Base-by-base conservation (phyloP, 2,113 vertebrate genomes). In the Physeter macrocephalus region DNA sequence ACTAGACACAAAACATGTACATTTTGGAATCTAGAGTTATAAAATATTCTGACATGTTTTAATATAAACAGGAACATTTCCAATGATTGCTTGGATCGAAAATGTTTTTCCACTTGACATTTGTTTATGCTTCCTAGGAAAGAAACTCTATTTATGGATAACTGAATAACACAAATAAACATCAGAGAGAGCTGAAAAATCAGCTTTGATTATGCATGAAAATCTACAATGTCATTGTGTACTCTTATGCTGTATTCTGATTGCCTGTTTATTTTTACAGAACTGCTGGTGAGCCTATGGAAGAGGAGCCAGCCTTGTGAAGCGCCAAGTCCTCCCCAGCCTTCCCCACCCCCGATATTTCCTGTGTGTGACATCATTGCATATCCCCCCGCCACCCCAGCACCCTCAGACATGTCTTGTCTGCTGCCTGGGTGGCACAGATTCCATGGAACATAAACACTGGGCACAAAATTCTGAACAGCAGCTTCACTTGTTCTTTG, bases 201-300 rank as follows among this genome's bases (percentile, higher is more conserved):
- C 99, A 99, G 98, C 99, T 99, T 99, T 99, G 99, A 99, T 99
- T 99, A 99, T 99, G 99, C 99, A 99, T 99, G 99, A 99, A 99
- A 98, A 99, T 99, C 99, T 99, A 99, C 99, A 98, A 99, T 99
- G 99, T 99, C 99, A 99, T 99, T 99, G 99, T 99, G 99, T 99
- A 99, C 98, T 99, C 99, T 99, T 98, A 98, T 96, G 98, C 99
- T 93, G 98, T 98, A 97, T 99, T 99, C 99, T 99, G 99, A 99
- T 99, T 99, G 99, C 99, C 98, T 99, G 99, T 99, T 99, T 99
- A 99, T 99, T 99, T 99, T 99, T 99, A 98, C 99, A 99, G 99
- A 98, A 98, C 98, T 98, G 99, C 99, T 98, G 98, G 99, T 98
- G 99, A 99, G 99, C 99, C 99, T 99, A 99, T 99, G 99, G 99